These are phyloP conservation scores for Neodiprion pinetum DNA, from an alignment of 1,140 invertebrate genomes.

Conservation along the genomic window DNA sequence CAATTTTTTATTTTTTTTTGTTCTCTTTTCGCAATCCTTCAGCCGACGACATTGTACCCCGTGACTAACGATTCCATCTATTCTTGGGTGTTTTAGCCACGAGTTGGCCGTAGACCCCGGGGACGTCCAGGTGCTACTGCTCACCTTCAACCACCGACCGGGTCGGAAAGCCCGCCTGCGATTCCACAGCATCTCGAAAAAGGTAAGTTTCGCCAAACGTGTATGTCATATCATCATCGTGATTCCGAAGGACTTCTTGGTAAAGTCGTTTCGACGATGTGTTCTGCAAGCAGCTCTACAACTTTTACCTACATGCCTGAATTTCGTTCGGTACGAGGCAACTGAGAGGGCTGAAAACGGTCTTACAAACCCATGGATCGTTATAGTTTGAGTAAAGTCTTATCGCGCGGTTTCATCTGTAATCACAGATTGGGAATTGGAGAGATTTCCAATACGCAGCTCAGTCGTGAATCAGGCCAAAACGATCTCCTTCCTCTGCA, in stretches of 20 bases:
- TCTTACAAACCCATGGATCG: constrained; percentile 26
- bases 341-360: too few relatives aligned
- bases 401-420: constrained; percentile 31
- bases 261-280: too few relatives aligned
- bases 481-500: constrained; percentile 1
- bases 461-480: not conserved
- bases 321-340: too few relatives aligned
- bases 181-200: constrained; percentile 55
- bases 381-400: constrained; percentile 38
- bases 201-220: constrained; percentile 39
- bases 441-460: constrained; percentile 24
- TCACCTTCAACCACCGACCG: constrained; percentile 48
- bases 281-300: too few relatives aligned
- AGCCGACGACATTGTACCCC: too few relatives aligned
- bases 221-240: constrained; percentile 9
- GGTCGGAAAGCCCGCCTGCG: constrained; percentile 46
- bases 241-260: not conserved
- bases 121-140: constrained; percentile 54
- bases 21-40: too few relatives aligned
- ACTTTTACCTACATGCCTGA: too few relatives aligned
- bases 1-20: too few relatives aligned
- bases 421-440: not conserved
- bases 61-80: too few relatives aligned
- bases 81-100: constrained; percentile 44
- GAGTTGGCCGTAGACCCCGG: constrained; percentile 55